Conservation (phyloP, 2,888 invertebrate genomes). For the Calameuta filiformis region DNA sequence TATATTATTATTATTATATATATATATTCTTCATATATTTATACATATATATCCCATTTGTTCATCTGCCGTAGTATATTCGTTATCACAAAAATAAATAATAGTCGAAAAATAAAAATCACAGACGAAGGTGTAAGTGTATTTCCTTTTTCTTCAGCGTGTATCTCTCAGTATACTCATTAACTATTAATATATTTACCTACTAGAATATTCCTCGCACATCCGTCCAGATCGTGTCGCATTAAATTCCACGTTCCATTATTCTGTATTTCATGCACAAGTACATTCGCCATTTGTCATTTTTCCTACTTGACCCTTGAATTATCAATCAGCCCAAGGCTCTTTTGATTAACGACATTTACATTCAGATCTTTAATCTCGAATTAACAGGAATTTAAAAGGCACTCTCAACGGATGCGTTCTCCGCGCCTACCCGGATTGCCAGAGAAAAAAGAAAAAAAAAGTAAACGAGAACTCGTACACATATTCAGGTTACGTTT, state of each 20-base stretch:
- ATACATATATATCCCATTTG: neutral
- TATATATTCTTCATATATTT: neutral
- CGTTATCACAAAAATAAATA: slow-evolving; percentile 23
- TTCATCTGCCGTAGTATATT: slow-evolving; percentile 1
- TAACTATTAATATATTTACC: neutral
- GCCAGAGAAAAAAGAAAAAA: neutral
- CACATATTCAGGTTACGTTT: neutral
- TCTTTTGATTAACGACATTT: neutral
- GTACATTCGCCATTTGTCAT: neutral
- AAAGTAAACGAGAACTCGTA: neutral
- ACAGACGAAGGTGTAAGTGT: slow-evolving; percentile 20
- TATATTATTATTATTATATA: neutral
- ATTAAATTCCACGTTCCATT: neutral
- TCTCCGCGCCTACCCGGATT: neutral
- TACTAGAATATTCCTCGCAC: neutral
- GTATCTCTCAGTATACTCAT: neutral
- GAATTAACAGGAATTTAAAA: neutral
- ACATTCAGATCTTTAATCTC: neutral
- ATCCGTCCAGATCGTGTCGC: neutral
- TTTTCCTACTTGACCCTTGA: neutral
- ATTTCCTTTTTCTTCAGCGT: slow-evolving; percentile 1
- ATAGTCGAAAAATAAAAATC: slow-evolving; percentile 25
- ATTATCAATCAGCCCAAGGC: neutral
- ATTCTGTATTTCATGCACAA: neutral
- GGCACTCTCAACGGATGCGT: neutral